phyloP scores from a whole-genome alignment of 2,888 invertebrate species.

The Dicycla oo region DNA sequence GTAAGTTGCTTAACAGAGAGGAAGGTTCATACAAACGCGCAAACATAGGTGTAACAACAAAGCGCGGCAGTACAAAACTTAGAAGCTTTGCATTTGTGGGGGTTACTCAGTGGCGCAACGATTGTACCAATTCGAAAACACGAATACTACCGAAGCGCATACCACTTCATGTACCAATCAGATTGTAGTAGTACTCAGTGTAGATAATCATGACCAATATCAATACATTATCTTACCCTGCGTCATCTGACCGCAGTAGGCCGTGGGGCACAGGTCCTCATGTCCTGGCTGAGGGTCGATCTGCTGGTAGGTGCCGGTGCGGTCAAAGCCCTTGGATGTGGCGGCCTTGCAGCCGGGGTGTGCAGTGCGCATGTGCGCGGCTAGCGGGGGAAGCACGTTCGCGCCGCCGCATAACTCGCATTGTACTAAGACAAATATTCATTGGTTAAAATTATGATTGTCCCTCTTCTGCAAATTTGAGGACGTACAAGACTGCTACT shows the following conservation, averaged over 20 bases:
- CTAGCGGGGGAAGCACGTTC: slow-evolving; percentile 94
- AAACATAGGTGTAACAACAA: neutral
- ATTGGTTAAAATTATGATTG: neutral
- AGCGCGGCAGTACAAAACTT: neutral
- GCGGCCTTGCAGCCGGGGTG: slow-evolving; percentile 98
- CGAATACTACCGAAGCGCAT: neutral
- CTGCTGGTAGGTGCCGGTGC: slow-evolving; percentile 95
- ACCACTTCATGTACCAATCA: neutral
- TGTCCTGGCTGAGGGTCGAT: slow-evolving; percentile 79
- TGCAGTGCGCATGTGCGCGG: slow-evolving; percentile 96
- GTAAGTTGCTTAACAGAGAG: neutral
- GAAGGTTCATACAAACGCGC: neutral
- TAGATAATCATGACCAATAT: neutral
- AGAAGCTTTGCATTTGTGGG: neutral
- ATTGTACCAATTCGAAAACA: neutral
- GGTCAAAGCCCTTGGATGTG: slow-evolving; percentile 97
- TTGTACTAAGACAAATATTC: slow-evolving; percentile 68
- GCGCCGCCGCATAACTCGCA: slow-evolving; percentile 97
- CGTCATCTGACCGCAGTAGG: slow-evolving; percentile 80
- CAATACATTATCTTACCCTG: slow-evolving; percentile 71
- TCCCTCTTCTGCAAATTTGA: neutral
- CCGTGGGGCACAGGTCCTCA: slow-evolving; percentile 64
- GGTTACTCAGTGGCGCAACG: neutral
- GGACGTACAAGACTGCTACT: neutral
- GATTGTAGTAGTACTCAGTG: neutral